Evolutionary conservation across 2,888 invertebrate genomes (phyloP).

Genomic region (Drosophila bunnanda): DNA sequence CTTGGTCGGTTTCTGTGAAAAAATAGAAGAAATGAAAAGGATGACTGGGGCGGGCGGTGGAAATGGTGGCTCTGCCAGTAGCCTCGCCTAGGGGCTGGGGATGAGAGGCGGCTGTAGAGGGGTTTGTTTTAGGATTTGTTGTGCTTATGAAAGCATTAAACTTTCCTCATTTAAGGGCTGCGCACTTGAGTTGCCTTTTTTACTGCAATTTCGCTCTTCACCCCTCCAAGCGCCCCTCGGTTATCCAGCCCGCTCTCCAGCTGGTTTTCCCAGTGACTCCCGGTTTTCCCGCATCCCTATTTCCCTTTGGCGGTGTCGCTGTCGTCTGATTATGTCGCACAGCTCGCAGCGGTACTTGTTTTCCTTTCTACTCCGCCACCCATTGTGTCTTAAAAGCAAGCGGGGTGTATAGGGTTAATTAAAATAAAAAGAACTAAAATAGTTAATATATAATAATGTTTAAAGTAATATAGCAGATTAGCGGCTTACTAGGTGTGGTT

Average conservation of each 20-base stretch:
- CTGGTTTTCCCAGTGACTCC: background rate
- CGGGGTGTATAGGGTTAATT: conserved; percentile 9
- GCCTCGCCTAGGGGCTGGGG: conserved; percentile 9
- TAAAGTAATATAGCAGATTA: background rate
- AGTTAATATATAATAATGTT: background rate
- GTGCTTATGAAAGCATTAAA: conserved; percentile 81
- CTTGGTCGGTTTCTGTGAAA: conserved; percentile 46
- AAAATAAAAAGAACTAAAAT: background rate
- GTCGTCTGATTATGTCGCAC: conserved; percentile 66
- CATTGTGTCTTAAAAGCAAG: conserved; percentile 9
- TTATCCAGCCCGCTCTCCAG: background rate
- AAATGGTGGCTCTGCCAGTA: background rate
- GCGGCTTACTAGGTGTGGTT: background rate
- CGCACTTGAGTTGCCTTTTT: conserved; percentile 79
- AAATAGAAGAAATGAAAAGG: conserved; percentile 10
- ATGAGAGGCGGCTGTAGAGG: conserved; percentile 6
- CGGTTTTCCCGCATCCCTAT: background rate
- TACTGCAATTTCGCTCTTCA: conserved; percentile 76
- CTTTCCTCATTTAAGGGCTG: conserved; percentile 78
- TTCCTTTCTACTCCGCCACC: conserved; percentile 32
- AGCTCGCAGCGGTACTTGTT: conserved; percentile 52
- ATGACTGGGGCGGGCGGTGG: background rate
- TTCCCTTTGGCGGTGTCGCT: conserved; percentile 41
- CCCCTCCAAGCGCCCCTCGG: conserved; percentile 24
- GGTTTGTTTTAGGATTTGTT: conserved; percentile 76